Evolutionary conservation across 2,888 invertebrate genomes (phyloP), one percentile per base, ranked within the genome.

Genomic region (Eupithecia subumbrata): DNA sequence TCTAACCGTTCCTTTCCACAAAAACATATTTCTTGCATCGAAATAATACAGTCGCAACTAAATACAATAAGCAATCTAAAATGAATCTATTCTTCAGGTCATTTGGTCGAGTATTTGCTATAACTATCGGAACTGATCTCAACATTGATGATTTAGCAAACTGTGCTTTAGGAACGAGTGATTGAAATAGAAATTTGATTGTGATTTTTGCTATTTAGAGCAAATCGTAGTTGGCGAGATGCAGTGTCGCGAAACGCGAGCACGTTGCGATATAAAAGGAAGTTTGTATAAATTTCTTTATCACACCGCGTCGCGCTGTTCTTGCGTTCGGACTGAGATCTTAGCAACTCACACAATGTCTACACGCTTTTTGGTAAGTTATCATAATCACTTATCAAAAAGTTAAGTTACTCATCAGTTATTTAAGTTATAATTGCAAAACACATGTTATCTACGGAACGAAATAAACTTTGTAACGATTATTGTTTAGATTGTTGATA

Each of bases 201-300:
- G 78, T 66, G 37, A 43, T 71, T 25, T 66, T 74, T 34, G 56
- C 66, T 72, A 76, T 76, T 83, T 81, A 82, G 84, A 85, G 86
- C 84, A 85, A 85, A 86, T 87, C 82, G 86, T 87, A 88, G 87
- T 81, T 77, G 86, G 85, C 77, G 85, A 90, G 92, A 91, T 88
- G 91, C 92, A 90, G 89, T 91, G 92, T 94, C 94, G 94, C 94
- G 93, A 94, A 94, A 93, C 92, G 89, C 90, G 84, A 92, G 88
- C 93, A 94, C 93, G 94, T 94, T 93, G 94, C 88, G 87, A 92
- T 94, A 94, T 94, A 94, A 94, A 94, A 94, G 94, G 92, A 92
- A 93, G 91, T 93, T 92, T 90, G 91, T 92, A 89, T 88, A 92
- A 93, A 92, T 93, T 90, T 93, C 91, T 93, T 93, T 93, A 93